Conservation (phyloP, 2,888 invertebrate genomes). For the Heterodera filipjevi region DNA sequence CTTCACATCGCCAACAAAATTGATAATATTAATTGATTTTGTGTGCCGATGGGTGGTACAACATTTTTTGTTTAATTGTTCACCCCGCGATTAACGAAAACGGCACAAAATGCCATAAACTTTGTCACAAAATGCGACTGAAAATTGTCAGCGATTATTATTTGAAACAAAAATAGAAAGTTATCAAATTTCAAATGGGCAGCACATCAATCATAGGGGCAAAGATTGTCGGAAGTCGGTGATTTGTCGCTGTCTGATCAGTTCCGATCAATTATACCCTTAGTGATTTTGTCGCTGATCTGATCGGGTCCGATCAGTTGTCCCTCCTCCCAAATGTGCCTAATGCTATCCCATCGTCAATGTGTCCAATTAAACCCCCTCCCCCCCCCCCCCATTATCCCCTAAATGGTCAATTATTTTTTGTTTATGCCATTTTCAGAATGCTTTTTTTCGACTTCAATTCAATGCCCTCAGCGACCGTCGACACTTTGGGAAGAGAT, state of each 20-base stretch:
- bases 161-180: neutral
- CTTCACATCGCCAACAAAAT: neutral
- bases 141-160: neutral
- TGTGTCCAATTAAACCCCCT: too few species aligned
- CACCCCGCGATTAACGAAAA: too few species aligned
- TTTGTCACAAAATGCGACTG: neutral
- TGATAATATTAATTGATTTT: neutral
- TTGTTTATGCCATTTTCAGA: neutral
- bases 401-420: neutral
- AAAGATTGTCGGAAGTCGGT: too few species aligned
- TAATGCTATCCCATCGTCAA: too few species aligned
- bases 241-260: neutral
- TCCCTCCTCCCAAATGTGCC: neutral
- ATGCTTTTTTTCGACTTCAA: neutral
- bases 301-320: neutral
- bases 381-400: neutral
- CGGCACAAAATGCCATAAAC: neutral
- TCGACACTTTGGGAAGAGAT: slow-evolving; percentile 13
- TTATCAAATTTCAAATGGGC: neutral
- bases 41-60: neutral
- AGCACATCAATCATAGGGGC: neutral
- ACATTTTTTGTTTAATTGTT: too few species aligned
- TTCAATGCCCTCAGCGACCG: neutral
- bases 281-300: too few species aligned
- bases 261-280: neutral